A percentile compares a stretch with the other conserved stretches of the same genome.
These are phyloP conservation scores for Papilio dardanus DNA, from an alignment of 1,140 invertebrate genomes.

Conservation along the genomic window DNA sequence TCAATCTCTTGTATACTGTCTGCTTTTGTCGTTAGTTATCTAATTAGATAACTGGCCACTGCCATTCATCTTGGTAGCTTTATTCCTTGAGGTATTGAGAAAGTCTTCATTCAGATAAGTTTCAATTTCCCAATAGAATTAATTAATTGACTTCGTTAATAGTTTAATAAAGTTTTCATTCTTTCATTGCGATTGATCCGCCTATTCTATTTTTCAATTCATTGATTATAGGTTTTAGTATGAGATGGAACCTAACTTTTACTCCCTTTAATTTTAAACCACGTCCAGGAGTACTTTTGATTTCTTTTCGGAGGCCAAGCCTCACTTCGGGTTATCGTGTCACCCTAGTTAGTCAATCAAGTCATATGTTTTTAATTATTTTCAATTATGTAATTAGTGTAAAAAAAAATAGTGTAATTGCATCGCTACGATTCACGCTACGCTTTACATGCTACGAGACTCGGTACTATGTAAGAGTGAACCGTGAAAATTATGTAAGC, in stretches of 20 bases:
- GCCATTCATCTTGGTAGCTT: neutral
- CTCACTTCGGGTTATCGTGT: too few relatives aligned
- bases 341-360: too few relatives aligned
- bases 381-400: neutral
- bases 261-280: neutral
- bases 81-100: neutral
- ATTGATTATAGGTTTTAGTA: neutral
- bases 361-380: neutral
- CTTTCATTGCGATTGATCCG: neutral
- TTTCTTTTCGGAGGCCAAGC: too few relatives aligned
- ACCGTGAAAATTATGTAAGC: neutral
- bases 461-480: neutral
- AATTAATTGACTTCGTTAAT: neutral
- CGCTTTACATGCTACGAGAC: neutral
- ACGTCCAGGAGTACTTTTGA: too few relatives aligned
- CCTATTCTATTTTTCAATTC: neutral
- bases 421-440: neutral
- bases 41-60: too few relatives aligned
- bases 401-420: neutral
- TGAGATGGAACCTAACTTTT: neutral
- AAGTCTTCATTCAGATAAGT: slow-evolving; percentile 1
- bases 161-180: slow-evolving; percentile 16
- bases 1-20: neutral
- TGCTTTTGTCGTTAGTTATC: neutral
- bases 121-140: slow-evolving; percentile 27